Conservation (phyloP, 2,888 invertebrate genomes). For the Priocnemis perturbator region DNA sequence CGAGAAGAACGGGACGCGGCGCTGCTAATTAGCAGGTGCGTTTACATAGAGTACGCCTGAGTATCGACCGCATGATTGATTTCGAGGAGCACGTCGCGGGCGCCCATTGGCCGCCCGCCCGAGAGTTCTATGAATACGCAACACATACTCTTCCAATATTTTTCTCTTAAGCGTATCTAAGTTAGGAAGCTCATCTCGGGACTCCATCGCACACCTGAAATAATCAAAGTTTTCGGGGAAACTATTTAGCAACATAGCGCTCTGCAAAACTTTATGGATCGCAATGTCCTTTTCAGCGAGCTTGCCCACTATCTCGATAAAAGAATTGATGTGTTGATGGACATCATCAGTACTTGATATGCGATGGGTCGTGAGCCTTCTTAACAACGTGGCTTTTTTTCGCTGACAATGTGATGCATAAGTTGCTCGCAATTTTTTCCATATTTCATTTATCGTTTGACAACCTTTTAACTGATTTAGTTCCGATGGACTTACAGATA, state of each 20-base stretch:
- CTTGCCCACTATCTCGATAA: constrained; percentile 25
- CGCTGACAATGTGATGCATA: constrained; percentile 71
- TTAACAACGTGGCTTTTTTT: constrained; percentile 70
- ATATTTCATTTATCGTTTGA: constrained; percentile 64
- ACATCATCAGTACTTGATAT: constrained; percentile 59
- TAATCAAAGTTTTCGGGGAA: constrained; percentile 24
- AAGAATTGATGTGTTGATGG: constrained; percentile 22
- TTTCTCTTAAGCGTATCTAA: constrained; percentile 22
- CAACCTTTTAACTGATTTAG: constrained; percentile 52
- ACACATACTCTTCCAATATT: constrained; percentile 11
- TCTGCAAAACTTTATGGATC: constrained; percentile 19
- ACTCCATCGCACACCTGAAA: constrained; percentile 32
- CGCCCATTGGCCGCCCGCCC: too few relatives aligned
- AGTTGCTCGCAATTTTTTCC: constrained; percentile 65
- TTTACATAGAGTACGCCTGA: too few relatives aligned
- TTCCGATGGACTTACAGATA: constrained; percentile 43
- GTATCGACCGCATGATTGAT: too few relatives aligned
- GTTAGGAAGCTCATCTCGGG: constrained; percentile 24
- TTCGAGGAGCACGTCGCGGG: too few relatives aligned
- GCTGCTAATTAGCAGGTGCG: too few relatives aligned
- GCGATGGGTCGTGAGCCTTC: constrained; percentile 63
- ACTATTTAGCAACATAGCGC: constrained; percentile 25
- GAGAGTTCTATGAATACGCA: too few relatives aligned
- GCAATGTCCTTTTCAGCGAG: constrained; percentile 23
- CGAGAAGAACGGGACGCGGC: too few relatives aligned